Conservation (phyloP, 2,888 invertebrate genomes). For the Lagria hirta region DNA sequence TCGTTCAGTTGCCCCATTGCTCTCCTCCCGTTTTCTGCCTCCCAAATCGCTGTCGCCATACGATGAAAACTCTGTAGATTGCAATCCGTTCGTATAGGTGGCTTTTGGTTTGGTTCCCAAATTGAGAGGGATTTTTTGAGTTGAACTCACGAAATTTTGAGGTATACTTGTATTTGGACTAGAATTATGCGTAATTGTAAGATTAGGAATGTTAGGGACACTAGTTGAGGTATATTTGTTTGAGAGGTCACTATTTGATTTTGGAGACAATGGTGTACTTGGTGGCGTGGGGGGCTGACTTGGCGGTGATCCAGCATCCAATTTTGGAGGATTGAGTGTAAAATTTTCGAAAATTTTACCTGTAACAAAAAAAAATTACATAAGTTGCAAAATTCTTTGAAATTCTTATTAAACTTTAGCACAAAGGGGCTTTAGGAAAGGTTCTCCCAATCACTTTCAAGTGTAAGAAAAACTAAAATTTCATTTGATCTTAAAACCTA, state of each 20-base stretch:
- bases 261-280: conserved; percentile 55
- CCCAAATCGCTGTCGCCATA: conserved; percentile 33
- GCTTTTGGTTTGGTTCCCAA: conserved; percentile 37
- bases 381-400: too few relatives aligned
- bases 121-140: conserved; percentile 42
- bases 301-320: conserved; percentile 41
- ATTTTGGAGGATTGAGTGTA: conserved; percentile 41
- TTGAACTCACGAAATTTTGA: conserved; percentile 36
- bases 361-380: conserved; percentile 33
- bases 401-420: too few relatives aligned
- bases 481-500: too few relatives aligned
- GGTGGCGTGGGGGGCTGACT: conserved; percentile 58
- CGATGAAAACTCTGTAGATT: conserved; percentile 28
- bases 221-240: conserved; percentile 29
- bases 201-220: conserved; percentile 36
- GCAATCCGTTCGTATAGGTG: conserved; percentile 33
- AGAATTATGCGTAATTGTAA: conserved; percentile 45
- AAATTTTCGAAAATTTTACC: conserved; percentile 57
- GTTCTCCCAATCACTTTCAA: too few relatives aligned
- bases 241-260: conserved; percentile 29
- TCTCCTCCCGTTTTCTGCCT: conserved; percentile 19
- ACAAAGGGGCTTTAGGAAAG: too few relatives aligned
- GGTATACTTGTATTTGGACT: conserved; percentile 50
- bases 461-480: too few relatives aligned
- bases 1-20: too few relatives aligned